Evolutionary conservation across 1,140 invertebrate species (phyloP).

Genomic region (Papilio polyxenes): DNA sequence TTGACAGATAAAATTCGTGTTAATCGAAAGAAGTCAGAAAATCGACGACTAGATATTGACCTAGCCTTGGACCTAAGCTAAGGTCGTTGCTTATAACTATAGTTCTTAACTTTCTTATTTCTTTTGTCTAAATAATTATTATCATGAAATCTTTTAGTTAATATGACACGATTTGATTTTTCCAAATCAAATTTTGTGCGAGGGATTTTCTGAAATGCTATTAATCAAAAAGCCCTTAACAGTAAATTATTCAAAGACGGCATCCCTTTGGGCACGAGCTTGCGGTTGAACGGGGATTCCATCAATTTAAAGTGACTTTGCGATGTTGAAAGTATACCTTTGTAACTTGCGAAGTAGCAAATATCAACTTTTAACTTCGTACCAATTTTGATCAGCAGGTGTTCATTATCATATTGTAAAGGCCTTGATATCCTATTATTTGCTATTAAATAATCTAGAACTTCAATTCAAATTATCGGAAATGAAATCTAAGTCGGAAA

Average conservation of each 20-base stretch:
- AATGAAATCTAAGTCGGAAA: too few species aligned
- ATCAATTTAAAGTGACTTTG: constrained; percentile 21
- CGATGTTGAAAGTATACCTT: background rate
- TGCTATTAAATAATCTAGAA: too few species aligned
- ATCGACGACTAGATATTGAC: too few species aligned
- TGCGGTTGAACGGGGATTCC: constrained; percentile 3
- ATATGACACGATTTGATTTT: constrained; percentile 1
- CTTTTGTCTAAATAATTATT: background rate
- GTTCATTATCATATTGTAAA: too few species aligned
- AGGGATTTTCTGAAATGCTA: constrained; percentile 2
- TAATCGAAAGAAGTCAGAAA: too few species aligned
- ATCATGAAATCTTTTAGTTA: background rate
- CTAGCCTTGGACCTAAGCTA: too few species aligned
- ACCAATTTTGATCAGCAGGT: too few species aligned
- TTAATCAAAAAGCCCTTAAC: constrained; percentile 15
- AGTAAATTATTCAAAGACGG: constrained; percentile 22
- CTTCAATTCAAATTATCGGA: too few species aligned
- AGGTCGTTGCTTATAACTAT: too few species aligned
- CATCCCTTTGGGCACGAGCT: background rate
- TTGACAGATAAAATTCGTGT: too few species aligned
- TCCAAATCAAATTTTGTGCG: background rate
- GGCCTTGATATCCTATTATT: too few species aligned
- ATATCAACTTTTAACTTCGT: background rate
- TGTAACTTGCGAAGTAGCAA: background rate
- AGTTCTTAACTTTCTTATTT: too few species aligned